Evolutionary conservation across 2,797 vertebrate species (phyloP), one percentile per base, ranked within the genome.

Genomic region (Pogoniulus pusillus): DNA sequence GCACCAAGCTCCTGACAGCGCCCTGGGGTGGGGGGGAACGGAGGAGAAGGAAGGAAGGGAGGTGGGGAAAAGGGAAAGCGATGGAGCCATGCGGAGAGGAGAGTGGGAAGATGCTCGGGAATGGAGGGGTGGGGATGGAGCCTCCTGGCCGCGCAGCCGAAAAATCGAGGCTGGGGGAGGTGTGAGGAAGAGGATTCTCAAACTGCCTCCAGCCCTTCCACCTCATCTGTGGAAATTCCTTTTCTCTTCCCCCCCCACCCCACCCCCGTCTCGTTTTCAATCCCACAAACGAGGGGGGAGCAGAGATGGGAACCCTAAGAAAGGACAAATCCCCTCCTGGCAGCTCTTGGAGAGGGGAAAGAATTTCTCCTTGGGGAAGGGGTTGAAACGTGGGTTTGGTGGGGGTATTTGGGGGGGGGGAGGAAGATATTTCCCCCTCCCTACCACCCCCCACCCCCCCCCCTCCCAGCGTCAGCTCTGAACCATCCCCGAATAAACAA

Each of bases 261-360:
- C 45, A 10, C 20, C 45, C 4, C 3, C 22, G 6, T 12, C 23
- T 47, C 23, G 19, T 32, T 30, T 59, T 47, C 3, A 11, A 8
- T 4, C 7, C 34, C 43, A 3, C 16, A 1, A 6, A 15, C 5
- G 34, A n/a, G 0, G 9, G 2, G 34, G 34, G 30, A 39, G 26
- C 74, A 35, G 9, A 9, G 8, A 12, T 30, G 30, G 12, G 34
- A 59, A 34, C 18, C 3, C 5, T 1, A 7, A 26, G 47, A 30
- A 66, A 26, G 17, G 10, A 34, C 29, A 60, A 57, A 83, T 24
- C 16, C 45, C 47, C 6, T 16, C 14, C 22, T 4, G 24, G 20
- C 13, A 26, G 27, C 39, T 39, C 3, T 2, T 12, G 20, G 20
- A 47, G 15, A 4, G 15, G 10, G 10, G 20, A 5, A 65, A 47